Percentiles rank a stretch among this genome's conserved stretches.
phyloP scores from a whole-genome alignment of 2,888 invertebrate species.

The Argyresthia albistria region DNA sequence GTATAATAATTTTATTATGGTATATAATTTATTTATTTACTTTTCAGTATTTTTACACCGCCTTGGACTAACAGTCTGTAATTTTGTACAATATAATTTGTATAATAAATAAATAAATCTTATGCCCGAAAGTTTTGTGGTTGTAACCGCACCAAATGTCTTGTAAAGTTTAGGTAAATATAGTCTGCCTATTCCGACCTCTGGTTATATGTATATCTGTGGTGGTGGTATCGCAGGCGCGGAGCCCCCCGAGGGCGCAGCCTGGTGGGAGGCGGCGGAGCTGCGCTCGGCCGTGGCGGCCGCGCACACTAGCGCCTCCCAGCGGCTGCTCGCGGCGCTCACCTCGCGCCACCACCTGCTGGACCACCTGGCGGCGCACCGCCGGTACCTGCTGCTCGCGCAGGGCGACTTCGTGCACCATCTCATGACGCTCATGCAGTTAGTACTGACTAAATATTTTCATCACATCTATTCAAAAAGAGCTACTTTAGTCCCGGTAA shows the following conservation, averaged over 20 bases:
- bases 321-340: conserved; percentile 87
- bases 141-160: too few species aligned
- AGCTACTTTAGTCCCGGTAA: too few species aligned
- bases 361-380: conserved; percentile 92
- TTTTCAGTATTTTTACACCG: too few species aligned
- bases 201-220: too few species aligned
- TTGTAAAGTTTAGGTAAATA: too few species aligned
- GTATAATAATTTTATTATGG: too few species aligned
- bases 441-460: too few species aligned
- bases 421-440: conserved; percentile 93
- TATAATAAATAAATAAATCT: not conserved
- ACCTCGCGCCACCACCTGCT: conserved; percentile 90
- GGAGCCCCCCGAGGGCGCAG: conserved; percentile 11
- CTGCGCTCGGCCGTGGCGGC: conserved; percentile 86
- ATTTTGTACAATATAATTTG: too few species aligned
- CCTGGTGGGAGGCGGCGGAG: conserved; percentile 68
- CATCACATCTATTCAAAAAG: too few species aligned
- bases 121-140: not conserved
- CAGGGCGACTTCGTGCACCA: conserved; percentile 97
- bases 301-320: conserved; percentile 90
- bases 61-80: not conserved
- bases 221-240: too few species aligned
- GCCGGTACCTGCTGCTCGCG: conserved; percentile 91
- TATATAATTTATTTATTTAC: too few species aligned
- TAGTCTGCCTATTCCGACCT: too few species aligned